Evolutionary conservation across 1,140 invertebrate genomes (phyloP).

Genomic region (Pogonomyrmex californicus): DNA sequence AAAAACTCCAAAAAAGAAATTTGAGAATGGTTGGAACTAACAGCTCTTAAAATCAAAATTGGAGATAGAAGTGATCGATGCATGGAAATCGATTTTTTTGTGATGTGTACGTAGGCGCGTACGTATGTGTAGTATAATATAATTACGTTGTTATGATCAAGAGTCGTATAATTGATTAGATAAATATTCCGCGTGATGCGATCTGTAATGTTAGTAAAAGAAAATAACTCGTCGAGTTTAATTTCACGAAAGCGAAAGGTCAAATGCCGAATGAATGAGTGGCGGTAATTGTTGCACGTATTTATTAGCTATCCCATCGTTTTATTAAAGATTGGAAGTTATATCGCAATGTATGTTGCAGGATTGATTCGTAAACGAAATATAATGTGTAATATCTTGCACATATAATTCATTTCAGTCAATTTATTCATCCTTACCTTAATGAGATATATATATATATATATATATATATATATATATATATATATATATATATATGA

Average conservation of each 20-base stretch:
- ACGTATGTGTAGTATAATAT: neutral
- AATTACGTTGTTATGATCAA: conserved; percentile 20
- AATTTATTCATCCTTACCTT: neutral
- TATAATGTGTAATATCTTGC: conserved; percentile 61
- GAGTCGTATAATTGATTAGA: conserved; percentile 12
- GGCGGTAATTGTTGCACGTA: conserved; percentile 50
- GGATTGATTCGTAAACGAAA: conserved; percentile 68
- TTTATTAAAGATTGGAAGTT: conserved; percentile 49
- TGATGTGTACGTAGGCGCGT: neutral
- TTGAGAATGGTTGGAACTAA: conserved; percentile 36
- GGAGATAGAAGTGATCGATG: neutral
- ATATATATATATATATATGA: neutral
- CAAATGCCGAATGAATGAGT: conserved; percentile 12
- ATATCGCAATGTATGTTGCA: conserved; percentile 66
- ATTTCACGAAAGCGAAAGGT: conserved; percentile 2
- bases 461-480: no score
- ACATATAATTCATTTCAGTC: neutral
- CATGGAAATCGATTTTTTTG: conserved; percentile 10
- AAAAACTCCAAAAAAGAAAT: neutral
- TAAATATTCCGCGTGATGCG: neutral
- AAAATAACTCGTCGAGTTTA: neutral
- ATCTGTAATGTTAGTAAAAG: neutral
- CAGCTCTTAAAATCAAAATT: conserved; percentile 49
- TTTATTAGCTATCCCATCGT: conserved; percentile 52
- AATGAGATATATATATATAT: no score